Evolutionary conservation across 2,888 invertebrate genomes (phyloP), one percentile per base, ranked within the genome.

Genomic region (Fragum fragum): DNA sequence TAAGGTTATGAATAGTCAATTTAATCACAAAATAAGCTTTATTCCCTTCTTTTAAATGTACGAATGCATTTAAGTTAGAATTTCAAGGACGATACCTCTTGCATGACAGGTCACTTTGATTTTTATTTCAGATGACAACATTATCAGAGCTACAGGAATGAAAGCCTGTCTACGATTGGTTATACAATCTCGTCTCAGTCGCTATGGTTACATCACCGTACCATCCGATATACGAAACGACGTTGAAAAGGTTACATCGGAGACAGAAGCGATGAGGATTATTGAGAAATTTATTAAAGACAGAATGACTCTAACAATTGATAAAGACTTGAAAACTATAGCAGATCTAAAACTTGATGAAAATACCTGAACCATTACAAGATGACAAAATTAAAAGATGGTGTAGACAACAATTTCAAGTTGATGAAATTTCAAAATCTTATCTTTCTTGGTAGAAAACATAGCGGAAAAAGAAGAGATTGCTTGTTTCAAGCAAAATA

Each of bases 141-240:
- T 90, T 18, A 80, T 88, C 29, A 73, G 80, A 5, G 82, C 85
- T 26, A 90, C 90, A 9, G 90, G 90, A 57, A 88, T 90, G 71
- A 88, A 83, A 52, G 78, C 84, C 1, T 91, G 91, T 74, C 80
- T 91, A 9, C 79, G 84, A 9, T 78, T 90, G 21, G 90, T 90
- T 0, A 86, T 91, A 5, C 83, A 89, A 57, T 55, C 90, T 18
- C 87, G 83, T 59, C 81, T 91, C 61, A 83, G 85, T 47, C 77
- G 88, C 29, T 78, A 90, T n/a, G 91, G 91, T 3, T 84, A 82
- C 57, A 82, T 90, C 29, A 82, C 78, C 16, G 77, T 91, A 0
- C 91, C 90, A 0, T 83, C 88, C 21, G 85, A 89, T 29, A 77
- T 87, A 59, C 76, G 76, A 53, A 73, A 84, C n/a, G 89, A 87